Conservation (phyloP, 2,113 vertebrate genomes). For the Chrysemys picta region DNA sequence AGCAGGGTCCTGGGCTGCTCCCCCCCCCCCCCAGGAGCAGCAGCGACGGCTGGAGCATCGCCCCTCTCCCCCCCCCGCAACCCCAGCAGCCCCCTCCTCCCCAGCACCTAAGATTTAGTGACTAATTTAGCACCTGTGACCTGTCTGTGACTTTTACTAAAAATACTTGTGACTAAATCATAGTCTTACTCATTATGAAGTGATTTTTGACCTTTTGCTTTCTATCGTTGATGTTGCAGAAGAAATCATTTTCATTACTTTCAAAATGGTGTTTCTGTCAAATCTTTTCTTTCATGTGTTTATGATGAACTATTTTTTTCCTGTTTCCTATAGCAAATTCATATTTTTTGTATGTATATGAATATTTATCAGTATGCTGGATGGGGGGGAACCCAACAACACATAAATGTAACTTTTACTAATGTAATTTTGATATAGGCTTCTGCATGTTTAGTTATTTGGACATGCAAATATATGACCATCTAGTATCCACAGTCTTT, state of each 20-base stretch:
- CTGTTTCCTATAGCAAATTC: neutral
- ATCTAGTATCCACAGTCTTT: neutral
- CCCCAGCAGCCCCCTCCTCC: too few relatives aligned
- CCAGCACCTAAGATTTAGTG: too few relatives aligned
- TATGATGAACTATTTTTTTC: neutral
- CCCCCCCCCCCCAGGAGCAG: too few relatives aligned
- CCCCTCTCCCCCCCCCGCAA: too few relatives aligned
- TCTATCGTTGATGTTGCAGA: neutral
- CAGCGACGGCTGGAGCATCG: too few relatives aligned
- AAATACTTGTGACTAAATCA: too few relatives aligned
- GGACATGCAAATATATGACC: neutral
- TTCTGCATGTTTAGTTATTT: neutral
- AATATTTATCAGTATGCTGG: neutral
- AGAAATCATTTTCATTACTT: conserved; percentile 27
- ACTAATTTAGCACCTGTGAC: too few relatives aligned
- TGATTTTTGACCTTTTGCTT: conserved; percentile 5
- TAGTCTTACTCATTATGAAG: neutral
- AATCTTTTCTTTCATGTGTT: neutral
- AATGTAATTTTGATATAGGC: neutral
- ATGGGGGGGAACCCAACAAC: neutral
- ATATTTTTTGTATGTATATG: neutral
- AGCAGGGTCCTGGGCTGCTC: too few relatives aligned
- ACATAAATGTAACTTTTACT: neutral
- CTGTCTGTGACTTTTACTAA: too few relatives aligned
- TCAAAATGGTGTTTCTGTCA: neutral